Conservation (phyloP, 2,113 vertebrate species). For the Ginglymostoma cirratum region DNA sequence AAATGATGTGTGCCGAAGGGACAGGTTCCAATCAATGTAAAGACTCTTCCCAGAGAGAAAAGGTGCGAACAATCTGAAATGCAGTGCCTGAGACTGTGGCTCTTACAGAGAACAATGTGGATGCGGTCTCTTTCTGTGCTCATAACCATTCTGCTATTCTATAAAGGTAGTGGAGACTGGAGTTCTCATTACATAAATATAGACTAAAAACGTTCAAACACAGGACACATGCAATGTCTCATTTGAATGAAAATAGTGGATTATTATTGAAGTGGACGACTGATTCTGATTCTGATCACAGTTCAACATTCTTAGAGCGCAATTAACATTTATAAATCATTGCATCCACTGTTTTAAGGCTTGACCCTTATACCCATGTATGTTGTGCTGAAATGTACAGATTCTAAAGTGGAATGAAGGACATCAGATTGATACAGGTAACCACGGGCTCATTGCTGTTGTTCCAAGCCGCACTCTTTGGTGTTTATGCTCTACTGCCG, state of each 20-base stretch:
- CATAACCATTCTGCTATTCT: no score
- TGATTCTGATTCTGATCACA: background rate
- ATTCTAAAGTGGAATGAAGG: background rate
- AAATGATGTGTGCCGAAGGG: background rate
- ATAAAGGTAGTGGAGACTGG: background rate
- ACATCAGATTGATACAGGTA: no score
- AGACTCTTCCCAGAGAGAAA: background rate
- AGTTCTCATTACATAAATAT: background rate
- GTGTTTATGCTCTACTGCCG: background rate
- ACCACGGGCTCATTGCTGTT: background rate
- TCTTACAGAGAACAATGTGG: no score
- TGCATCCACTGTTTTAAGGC: background rate
- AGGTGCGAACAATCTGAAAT: no score
- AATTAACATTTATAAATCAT: background rate
- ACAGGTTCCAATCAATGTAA: background rate
- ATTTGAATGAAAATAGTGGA: background rate
- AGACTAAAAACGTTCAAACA: background rate
- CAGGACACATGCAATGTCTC: background rate
- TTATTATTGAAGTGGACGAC: background rate
- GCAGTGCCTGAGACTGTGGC: no score
- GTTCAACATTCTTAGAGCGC: background rate
- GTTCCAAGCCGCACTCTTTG: background rate
- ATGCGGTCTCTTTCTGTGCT: no score
- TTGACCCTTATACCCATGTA: background rate
- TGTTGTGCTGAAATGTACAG: background rate